Conservation (phyloP, 2,888 invertebrate genomes). For the Nymphalis polychloros region DNA sequence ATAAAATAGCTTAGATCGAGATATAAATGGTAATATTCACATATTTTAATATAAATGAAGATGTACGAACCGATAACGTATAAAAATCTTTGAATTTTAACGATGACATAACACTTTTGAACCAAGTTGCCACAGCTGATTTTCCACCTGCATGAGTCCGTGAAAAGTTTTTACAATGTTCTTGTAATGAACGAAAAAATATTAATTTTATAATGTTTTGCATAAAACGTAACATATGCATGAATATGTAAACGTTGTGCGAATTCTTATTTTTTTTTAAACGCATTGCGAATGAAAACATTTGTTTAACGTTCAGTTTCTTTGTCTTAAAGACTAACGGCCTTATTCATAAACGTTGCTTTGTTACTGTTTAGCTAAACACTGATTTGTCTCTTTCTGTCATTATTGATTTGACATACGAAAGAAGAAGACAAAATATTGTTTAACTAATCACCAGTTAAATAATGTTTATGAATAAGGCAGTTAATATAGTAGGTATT, state of each 20-base stretch:
- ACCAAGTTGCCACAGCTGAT: slow-evolving; percentile 7
- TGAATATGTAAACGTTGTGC: slow-evolving; percentile 14
- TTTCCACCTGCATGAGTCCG: slow-evolving; percentile 22
- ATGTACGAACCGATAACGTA: slow-evolving; percentile 3
- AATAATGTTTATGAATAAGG: too few species aligned
- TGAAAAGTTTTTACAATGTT: slow-evolving; percentile 9
- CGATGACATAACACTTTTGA: slow-evolving; percentile 11
- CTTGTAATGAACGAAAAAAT: background rate
- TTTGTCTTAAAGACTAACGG: too few species aligned
- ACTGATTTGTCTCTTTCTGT: too few species aligned
- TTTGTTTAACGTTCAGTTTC: background rate
- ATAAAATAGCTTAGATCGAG: background rate
- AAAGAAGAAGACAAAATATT: too few species aligned
- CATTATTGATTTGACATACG: too few species aligned
- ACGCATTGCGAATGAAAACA: background rate
- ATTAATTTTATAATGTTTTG: slow-evolving; percentile 15
- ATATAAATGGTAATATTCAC: background rate
- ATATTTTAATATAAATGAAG: slow-evolving; percentile 24
- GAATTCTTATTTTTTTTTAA: background rate
- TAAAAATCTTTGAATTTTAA: slow-evolving; percentile 30
- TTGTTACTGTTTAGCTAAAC: too few species aligned
- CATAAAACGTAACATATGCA: slow-evolving; percentile 16
- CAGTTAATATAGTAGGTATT: too few species aligned
- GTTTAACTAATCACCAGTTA: too few species aligned
- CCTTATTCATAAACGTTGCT: too few species aligned